Base-by-base conservation (phyloP, 2,888 invertebrate species). In the Pachydiplax longipennis region DNA sequence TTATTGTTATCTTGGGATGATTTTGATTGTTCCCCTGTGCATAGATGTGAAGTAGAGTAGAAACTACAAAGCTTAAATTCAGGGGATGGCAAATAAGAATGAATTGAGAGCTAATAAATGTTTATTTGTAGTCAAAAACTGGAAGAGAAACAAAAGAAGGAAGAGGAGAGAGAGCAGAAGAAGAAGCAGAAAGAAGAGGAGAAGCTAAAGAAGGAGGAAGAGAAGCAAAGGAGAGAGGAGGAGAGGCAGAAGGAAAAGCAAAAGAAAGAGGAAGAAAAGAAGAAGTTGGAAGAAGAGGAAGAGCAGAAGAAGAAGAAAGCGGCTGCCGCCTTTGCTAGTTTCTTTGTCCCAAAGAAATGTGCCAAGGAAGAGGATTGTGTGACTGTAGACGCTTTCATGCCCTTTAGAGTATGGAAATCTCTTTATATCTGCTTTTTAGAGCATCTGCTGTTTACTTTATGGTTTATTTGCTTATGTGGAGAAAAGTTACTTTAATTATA, bases 311-410 rank as follows among this genome's bases (percentile, higher is more conserved):
- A 96, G 18, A 97, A 96, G 92, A 97, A 97, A 93, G 96, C 96
- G 0, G 97, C 97, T 0, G 96, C 96, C 90, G 97, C 96, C 8
- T 98, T 98, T 93, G 96, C 95, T 0, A 98, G 97, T 93, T 98
- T 98, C 93, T 98, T 98, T 94, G 96, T 97, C 0, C 94, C 96
- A 4, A 96, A 96, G 93, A 96, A 95, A 91, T 93, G n/a, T 80
- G 81, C 10, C 61, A 10, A 90, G 91, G 90, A 90, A 73, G 90
- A 90, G 31, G 80, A 92, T 48, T 94, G 87, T 15, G 91, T 81
- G 35, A 80, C 80, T 18, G 73, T 81, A 10, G 44, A 95, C 15
- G 95, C 95, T 91, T 97, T 97, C 92, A 95, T 96, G 94, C 96
- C 96, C 1, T 96, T 96, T 92, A 95, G 96, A 93, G 93, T 93